These are phyloP conservation scores for Gallinago nigripennis DNA, from an alignment of 2,797 vertebrate species.

Conservation along the genomic window DNA sequence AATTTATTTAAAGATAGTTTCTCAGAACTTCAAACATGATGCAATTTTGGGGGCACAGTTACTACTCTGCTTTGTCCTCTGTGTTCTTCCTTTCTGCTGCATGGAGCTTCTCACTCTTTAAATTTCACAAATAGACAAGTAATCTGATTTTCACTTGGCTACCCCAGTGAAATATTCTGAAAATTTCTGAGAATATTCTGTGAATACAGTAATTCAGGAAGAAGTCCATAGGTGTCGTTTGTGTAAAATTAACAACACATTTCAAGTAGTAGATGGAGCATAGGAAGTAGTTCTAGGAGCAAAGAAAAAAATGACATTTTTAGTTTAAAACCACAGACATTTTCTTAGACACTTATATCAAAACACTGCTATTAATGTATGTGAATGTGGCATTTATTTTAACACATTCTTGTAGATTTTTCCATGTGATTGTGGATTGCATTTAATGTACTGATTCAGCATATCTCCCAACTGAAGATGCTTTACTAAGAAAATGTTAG, in stretches of 20 bases:
- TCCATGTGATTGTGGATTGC: not conserved
- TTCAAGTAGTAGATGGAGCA: not conserved
- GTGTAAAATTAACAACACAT: not conserved
- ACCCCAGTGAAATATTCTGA: not conserved
- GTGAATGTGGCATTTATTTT: not conserved
- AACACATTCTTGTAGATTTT: not conserved
- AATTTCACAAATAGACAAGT: not conserved
- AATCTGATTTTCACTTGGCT: not conserved
- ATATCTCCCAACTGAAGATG: not conserved
- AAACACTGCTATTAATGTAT: not conserved
- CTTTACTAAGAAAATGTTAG: not conserved
- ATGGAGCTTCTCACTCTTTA: not conserved
- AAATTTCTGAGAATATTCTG: not conserved
- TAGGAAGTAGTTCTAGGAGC: not conserved
- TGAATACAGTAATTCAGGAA: not conserved
- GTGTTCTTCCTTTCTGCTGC: not conserved
- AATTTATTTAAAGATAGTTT: not conserved
- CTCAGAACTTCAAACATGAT: not conserved
- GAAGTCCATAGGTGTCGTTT: accelerated
- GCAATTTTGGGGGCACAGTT: not conserved
- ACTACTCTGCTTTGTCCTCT: not conserved
- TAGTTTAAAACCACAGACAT: not conserved
- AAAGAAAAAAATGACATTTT: not conserved
- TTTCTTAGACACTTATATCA: not conserved
- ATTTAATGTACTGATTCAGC: not conserved